phyloP scores from a whole-genome alignment of 2,113 vertebrate species.

The Mobula hypostoma region DNA sequence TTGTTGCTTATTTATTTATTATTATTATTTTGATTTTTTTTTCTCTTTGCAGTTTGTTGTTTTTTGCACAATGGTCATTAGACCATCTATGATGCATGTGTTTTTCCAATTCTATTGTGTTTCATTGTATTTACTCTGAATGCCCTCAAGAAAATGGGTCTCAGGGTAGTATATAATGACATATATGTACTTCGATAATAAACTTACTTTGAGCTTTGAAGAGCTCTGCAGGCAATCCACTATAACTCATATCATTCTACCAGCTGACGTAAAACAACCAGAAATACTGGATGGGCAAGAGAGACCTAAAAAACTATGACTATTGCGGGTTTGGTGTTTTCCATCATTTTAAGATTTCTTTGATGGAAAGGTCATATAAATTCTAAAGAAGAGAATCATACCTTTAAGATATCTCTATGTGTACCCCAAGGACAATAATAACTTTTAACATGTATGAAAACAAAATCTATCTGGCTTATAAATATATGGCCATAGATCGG shows the following conservation, averaged over 20 bases:
- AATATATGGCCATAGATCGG: not conserved
- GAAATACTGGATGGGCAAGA: not conserved
- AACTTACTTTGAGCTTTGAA: too few species aligned
- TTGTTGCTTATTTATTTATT: too few species aligned
- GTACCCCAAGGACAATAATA: not conserved
- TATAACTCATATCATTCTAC: not conserved
- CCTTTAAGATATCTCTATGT: not conserved
- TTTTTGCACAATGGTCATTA: too few species aligned
- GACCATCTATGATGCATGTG: too few species aligned
- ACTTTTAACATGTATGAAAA: not conserved
- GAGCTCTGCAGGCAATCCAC: not conserved
- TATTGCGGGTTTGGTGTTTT: not conserved
- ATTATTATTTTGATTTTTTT: too few species aligned
- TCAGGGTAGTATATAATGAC: too few species aligned
- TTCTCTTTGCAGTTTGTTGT: too few species aligned
- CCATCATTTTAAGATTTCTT: slow-evolving; percentile 12
- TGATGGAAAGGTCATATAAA: not conserved
- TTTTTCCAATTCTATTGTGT: too few species aligned
- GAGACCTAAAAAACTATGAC: not conserved
- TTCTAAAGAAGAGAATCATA: not conserved
- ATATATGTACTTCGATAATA: too few species aligned
- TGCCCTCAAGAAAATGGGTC: too few species aligned
- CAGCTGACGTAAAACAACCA: not conserved
- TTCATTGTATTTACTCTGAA: too few species aligned
- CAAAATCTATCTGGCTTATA: not conserved